Evolutionary conservation across 2,113 vertebrate genomes (phyloP), one percentile per base, ranked within the genome.

Genomic region (Hemibagrus wyckioides): DNA sequence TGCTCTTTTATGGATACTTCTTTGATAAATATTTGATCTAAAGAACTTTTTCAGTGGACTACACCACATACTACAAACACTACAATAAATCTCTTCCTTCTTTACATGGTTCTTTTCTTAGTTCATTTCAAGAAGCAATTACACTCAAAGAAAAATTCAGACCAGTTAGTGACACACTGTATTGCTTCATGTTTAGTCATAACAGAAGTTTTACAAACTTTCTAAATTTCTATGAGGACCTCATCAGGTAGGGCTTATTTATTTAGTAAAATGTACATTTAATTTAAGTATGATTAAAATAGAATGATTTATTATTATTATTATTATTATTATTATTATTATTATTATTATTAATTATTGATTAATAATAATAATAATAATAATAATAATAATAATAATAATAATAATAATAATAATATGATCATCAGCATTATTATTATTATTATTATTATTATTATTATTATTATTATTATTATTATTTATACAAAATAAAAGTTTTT

Each of bases 1-100:
- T 30, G 52, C 83, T 52, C 63, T 79, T 86, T 84, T 77, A 82
- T 65, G 83, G 84, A 77, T 33, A 56, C 48, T 85, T 87, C 84
- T 54, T 44, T 23, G 30, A 3, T 54, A 87, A 88, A 80, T 54
- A 83, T 86, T 85, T 67, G 48, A 69, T 69, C 69, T 54, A 36
- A 59, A 14, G 4, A 36, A 69, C 63, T 52, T 52, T 80, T 79
- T 48, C 44, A 50, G 25, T 36, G 54, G 61, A 36, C 79, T 71
- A 21, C 25, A 19, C 28, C n/a, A 54, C 48, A 52, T 30, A 79
- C 28, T 30, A 21, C 6, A 30, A n/a, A 30, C 28, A 52, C 17
- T 52, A 48, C 44, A 48, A 48, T 77, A 0, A 77, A 50, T 30
- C 17, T 8, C 44, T 50, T 52, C 44, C 6, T 50, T 15, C 50